Conservation (phyloP, 2,113 vertebrate genomes). For the Meriones unguiculatus region DNA sequence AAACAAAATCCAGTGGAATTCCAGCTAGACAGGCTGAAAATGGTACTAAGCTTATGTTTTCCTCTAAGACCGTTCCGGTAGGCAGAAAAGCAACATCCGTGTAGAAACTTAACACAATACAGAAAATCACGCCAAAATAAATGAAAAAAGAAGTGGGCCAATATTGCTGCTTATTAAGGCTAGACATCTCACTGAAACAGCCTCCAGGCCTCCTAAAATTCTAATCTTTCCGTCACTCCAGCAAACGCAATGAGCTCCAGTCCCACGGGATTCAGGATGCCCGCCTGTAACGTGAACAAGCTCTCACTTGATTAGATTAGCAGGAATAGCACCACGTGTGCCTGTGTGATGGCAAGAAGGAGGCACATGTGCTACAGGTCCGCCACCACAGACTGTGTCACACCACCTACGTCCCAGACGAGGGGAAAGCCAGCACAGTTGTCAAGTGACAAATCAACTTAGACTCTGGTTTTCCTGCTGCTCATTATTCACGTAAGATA, state of each 20-base stretch:
- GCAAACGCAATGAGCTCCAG: background rate
- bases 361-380: background rate
- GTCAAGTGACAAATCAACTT: background rate
- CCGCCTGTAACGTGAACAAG: background rate
- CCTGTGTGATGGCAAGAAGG: background rate
- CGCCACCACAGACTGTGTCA: background rate
- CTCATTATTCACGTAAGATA: background rate
- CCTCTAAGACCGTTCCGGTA: background rate
- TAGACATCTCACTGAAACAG: background rate
- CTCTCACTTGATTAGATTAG: no score
- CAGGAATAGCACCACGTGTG: background rate
- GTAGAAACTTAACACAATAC: background rate
- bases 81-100: background rate
- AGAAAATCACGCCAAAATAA: background rate
- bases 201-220: background rate
- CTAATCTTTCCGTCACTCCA: background rate
- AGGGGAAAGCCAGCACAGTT: background rate
- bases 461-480: background rate
- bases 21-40: background rate
- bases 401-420: background rate
- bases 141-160: background rate
- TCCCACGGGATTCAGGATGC: background rate
- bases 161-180: background rate
- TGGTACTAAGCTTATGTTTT: background rate
- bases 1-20: background rate